Percentiles rank a stretch among this genome's conserved stretches.
These are phyloP conservation scores for Incurvaria masculella DNA, from an alignment of 2,888 invertebrate species.

Conservation along the genomic window DNA sequence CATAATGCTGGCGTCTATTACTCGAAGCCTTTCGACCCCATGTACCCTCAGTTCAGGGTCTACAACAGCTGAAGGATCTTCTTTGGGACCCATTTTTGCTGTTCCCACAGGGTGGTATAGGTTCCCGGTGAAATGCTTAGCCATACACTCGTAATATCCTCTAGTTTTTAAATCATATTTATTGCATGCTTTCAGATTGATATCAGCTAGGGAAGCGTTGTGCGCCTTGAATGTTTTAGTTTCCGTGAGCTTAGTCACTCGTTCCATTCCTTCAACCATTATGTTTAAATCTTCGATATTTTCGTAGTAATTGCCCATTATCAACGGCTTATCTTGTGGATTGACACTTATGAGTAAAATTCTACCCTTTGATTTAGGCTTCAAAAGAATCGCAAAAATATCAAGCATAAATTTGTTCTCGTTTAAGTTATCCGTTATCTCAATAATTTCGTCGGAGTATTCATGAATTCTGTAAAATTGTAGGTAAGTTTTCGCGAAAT, in stretches of 20 bases:
- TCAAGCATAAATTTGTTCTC: conserved; percentile 20
- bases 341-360: conserved; percentile 49
- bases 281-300: conserved; percentile 47
- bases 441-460: conserved; percentile 11
- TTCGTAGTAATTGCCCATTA: conserved; percentile 57
- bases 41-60: conserved; percentile 59
- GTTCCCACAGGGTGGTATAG: conserved; percentile 69
- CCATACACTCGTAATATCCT: conserved; percentile 64
- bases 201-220: conserved; percentile 23
- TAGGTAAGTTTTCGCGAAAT: conserved; percentile 14
- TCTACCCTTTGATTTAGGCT: conserved; percentile 48
- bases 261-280: conserved; percentile 30
- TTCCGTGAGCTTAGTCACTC: conserved; percentile 26
- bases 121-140: conserved; percentile 61
- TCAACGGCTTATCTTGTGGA: conserved; percentile 52
- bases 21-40: conserved; percentile 60
- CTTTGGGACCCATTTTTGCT: conserved; percentile 65
- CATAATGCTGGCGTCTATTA: conserved; percentile 75
- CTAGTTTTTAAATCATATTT: conserved; percentile 32
- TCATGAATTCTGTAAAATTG: too few species aligned
- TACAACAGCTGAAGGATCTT: conserved; percentile 61
- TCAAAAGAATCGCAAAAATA: conserved; percentile 21
- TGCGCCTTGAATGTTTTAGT: conserved; percentile 34
- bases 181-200: conserved; percentile 19
- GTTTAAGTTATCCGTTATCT: conserved; percentile 12